These are phyloP conservation scores for Eudorcas thomsonii DNA, from an alignment of 2,113 vertebrate species.

Conservation along the genomic window DNA sequence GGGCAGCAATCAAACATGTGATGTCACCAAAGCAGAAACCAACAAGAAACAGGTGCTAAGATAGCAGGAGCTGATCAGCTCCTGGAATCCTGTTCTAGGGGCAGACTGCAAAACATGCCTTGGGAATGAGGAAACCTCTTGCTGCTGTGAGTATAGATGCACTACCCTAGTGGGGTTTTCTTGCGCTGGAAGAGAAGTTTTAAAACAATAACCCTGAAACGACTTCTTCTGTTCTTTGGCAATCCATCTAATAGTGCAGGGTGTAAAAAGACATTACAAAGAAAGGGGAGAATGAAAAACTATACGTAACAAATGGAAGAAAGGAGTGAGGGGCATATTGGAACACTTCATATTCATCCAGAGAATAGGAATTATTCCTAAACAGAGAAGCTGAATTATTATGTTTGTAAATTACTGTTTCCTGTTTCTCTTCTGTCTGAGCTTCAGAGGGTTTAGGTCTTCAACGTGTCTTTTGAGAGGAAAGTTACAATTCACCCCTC, in stretches of 20 bases:
- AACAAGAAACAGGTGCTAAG: not conserved
- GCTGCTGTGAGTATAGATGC: not conserved
- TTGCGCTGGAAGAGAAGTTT: not conserved
- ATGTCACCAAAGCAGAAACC: conserved; percentile 11
- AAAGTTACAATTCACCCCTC: not conserved
- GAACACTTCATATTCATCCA: not conserved
- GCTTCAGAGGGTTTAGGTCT: not conserved
- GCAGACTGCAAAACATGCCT: not conserved
- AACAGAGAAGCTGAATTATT: not conserved
- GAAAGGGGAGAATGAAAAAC: not conserved
- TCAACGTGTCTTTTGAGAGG: not conserved
- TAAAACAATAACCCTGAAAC: not conserved
- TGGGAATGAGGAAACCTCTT: not conserved
- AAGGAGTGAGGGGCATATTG: not conserved
- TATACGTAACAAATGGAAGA: not conserved
- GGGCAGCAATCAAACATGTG: not conserved
- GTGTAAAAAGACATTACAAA: not conserved
- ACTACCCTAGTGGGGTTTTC: not conserved
- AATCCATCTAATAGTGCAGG: not conserved
- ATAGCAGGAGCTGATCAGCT: conserved; percentile 14
- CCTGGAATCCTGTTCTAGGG: not conserved
- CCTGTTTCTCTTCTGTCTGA: not conserved
- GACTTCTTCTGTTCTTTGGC: not conserved
- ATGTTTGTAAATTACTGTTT: not conserved
- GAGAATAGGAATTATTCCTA: too few relatives aligned